These are phyloP conservation scores for Paralichthys olivaceus DNA, from an alignment of 2,113 vertebrate species.

Conservation along the genomic window DNA sequence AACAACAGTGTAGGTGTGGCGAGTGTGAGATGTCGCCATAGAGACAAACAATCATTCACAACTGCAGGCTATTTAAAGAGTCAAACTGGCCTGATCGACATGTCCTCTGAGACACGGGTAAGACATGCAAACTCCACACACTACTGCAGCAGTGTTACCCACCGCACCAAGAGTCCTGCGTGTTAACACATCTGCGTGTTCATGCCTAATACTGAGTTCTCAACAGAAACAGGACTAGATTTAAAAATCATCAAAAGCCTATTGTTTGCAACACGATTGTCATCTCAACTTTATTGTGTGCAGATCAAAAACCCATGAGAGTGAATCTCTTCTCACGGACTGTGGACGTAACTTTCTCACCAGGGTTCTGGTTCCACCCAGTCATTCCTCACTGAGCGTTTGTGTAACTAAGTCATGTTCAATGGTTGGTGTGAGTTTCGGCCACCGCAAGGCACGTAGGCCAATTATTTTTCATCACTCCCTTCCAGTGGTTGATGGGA, in stretches of 20 bases:
- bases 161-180: no score
- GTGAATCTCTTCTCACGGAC: slow-evolving; percentile 14
- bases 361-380: slow-evolving; percentile 13
- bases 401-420: slow-evolving; percentile 24
- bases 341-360: slow-evolving; percentile 1
- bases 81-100: no score
- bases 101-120: no score
- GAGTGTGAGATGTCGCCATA: no score
- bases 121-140: no score
- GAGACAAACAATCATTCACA: no score
- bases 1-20: no score
- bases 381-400: slow-evolving; percentile 21
- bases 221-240: neutral
- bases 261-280: neutral
- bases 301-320: neutral
- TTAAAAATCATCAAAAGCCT: neutral
- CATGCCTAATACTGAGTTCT: neutral
- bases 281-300: neutral
- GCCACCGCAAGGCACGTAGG: slow-evolving; percentile 17
- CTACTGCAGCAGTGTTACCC: no score
- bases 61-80: no score
- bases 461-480: slow-evolving; percentile 45
- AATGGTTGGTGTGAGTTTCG: slow-evolving; percentile 11
- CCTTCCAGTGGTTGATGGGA: slow-evolving; percentile 18
- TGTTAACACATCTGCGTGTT: no score